These are phyloP conservation scores for Drosophila sturtevanti DNA, from an alignment of 1,140 invertebrate genomes.

Conservation along the genomic window DNA sequence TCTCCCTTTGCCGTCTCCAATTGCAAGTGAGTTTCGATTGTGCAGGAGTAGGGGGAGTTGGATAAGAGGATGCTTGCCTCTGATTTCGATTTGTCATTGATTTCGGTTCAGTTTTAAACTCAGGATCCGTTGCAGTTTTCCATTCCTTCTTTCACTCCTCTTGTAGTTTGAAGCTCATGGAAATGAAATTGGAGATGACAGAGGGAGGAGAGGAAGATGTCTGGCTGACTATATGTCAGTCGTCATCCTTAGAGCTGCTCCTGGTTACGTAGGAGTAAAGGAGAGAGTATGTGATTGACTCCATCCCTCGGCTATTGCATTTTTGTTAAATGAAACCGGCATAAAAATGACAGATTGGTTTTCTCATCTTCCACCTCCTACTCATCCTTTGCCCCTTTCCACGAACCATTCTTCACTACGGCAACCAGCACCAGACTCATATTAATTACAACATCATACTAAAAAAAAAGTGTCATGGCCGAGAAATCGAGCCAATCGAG, in stretches of 20 bases:
- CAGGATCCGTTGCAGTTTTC: conserved; percentile 2
- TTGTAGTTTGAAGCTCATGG: conserved; percentile 18
- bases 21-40: conserved; percentile 8
- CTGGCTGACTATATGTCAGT: neutral
- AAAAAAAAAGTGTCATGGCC: no score
- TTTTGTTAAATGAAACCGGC: conserved; percentile 22
- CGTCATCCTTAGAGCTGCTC: conserved; percentile 12
- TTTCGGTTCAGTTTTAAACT: conserved; percentile 10
- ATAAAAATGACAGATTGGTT: conserved; percentile 33
- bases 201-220: neutral
- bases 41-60: conserved; percentile 5
- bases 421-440: conserved; percentile 13
- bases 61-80: conserved; percentile 4
- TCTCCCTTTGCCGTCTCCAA: conserved; percentile 1
- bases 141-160: neutral
- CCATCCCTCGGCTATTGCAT: neutral
- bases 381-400: no score
- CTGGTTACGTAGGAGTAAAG: neutral
- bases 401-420: conserved; percentile 13
- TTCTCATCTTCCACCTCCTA: neutral
- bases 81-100: conserved; percentile 45
- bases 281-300: neutral
- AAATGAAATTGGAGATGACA: conserved; percentile 33
- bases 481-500: no score
- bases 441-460: conserved; percentile 25